Evolutionary conservation across 2,888 invertebrate genomes (phyloP).

Genomic region (Caenorhabditis panamensis): DNA sequence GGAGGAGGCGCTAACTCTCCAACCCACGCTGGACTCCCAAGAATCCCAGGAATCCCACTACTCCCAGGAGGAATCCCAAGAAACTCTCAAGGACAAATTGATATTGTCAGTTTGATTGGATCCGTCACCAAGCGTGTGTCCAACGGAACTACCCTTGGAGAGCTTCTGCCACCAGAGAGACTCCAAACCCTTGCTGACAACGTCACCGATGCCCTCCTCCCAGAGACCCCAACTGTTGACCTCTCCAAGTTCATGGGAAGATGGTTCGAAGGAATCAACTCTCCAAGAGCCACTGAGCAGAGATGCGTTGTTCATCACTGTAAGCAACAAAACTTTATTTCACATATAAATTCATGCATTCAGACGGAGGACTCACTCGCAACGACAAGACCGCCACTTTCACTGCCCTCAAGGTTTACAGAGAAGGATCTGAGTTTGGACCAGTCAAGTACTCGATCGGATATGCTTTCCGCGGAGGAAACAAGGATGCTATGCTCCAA

Average conservation of each 20-base stretch:
- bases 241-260: conserved; percentile 81
- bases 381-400: conserved; percentile 82
- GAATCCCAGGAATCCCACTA: conserved; percentile 80
- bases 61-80: conserved; percentile 81
- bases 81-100: conserved; percentile 81
- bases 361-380: conserved; percentile 81
- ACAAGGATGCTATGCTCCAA: conserved; percentile 81
- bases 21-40: conserved; percentile 80
- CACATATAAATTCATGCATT: conserved; percentile 13
- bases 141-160: conserved; percentile 81
- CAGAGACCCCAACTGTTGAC: conserved; percentile 80
- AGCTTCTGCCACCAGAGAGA: conserved; percentile 81
- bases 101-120: conserved; percentile 80
- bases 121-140: conserved; percentile 81
- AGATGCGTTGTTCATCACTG: conserved; percentile 81
- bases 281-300: conserved; percentile 80
- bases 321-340: conserved; percentile 57
- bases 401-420: conserved; percentile 81
- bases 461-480: conserved; percentile 81
- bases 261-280: conserved; percentile 81
- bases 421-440: conserved; percentile 81
- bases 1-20: conserved; percentile 85
- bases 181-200: conserved; percentile 81
- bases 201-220: conserved; percentile 81
- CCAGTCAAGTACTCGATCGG: conserved; percentile 81